phyloP scores from a whole-genome alignment of 2,797 vertebrate genomes.

The Danio albolineatus region DNA sequence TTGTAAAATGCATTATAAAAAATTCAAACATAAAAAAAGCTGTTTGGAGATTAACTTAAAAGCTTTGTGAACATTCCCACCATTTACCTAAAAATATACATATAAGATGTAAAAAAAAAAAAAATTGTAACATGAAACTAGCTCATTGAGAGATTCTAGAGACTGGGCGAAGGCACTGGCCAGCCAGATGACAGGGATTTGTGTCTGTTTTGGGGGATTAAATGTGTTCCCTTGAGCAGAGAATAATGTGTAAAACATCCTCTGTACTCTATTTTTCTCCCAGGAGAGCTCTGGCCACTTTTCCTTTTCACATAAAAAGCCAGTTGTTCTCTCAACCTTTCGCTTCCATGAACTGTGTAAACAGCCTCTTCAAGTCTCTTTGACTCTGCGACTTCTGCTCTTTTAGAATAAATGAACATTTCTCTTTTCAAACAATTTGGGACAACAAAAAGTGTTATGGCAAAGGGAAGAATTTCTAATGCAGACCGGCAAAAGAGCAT shows the following conservation, averaged over 20 bases:
- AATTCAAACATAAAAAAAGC: background rate
- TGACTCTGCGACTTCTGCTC: conserved; percentile 17
- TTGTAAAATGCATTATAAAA: background rate
- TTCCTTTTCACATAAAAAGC: conserved; percentile 25
- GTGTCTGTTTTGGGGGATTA: conserved; percentile 21
- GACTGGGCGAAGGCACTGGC: background rate
- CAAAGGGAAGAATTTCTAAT: background rate
- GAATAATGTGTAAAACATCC: conserved; percentile 17
- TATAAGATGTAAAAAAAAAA: too few species aligned
- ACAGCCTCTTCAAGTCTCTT: conserved; percentile 2
- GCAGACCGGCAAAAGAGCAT: background rate
- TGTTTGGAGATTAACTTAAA: background rate
- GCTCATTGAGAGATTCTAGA: background rate
- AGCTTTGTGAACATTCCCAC: background rate
- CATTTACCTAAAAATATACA: background rate
- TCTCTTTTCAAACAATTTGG: background rate
- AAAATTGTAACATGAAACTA: background rate
- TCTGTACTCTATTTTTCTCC: conserved; percentile 6
- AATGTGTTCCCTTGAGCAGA: conserved; percentile 13
- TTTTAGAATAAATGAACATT: conserved; percentile 21
- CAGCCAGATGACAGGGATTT: conserved; percentile 26
- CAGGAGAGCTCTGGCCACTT: conserved; percentile 19
- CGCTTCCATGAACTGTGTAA: conserved; percentile 14
- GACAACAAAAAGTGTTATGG: background rate
- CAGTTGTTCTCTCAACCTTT: conserved; percentile 19